Evolutionary conservation across 2,888 invertebrate species (phyloP).

Genomic region (Empis stercorea): DNA sequence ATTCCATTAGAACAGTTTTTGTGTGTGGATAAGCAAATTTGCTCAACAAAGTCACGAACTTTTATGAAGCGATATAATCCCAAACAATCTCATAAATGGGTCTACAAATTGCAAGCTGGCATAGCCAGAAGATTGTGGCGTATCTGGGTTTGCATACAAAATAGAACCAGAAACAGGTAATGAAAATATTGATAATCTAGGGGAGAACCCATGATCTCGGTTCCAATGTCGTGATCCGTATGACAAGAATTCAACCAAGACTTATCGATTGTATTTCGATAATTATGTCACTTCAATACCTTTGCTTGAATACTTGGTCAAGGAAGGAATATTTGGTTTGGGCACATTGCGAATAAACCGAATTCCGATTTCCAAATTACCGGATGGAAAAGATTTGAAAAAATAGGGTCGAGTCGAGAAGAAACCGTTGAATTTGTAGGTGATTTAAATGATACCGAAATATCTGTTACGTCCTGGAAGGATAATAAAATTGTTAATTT

Average conservation of each 20-base stretch:
- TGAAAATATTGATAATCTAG: too few species aligned
- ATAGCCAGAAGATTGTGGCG: too few species aligned
- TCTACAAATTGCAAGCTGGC: too few species aligned
- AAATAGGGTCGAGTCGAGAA: constrained; percentile 16
- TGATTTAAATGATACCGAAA: constrained; percentile 14
- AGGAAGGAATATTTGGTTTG: constrained; percentile 17
- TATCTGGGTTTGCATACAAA: too few species aligned
- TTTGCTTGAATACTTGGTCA: constrained; percentile 19
- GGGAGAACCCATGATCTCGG: too few species aligned
- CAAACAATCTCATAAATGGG: too few species aligned
- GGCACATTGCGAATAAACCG: constrained; percentile 22
- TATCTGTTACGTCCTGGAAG: constrained; percentile 22
- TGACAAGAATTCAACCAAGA: not conserved
- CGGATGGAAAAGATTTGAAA: constrained; percentile 16
- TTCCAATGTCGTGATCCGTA: too few species aligned
- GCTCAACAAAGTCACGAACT: too few species aligned
- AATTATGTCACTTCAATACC: constrained; percentile 14
- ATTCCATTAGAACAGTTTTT: too few species aligned
- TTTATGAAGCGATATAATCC: too few species aligned
- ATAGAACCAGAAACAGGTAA: too few species aligned
- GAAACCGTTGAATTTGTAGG: constrained; percentile 16
- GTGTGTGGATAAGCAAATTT: too few species aligned
- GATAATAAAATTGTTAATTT: constrained; percentile 26
- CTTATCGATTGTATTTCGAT: constrained; percentile 13
- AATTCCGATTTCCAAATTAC: constrained; percentile 19